Evolutionary conservation across 2,888 invertebrate species (phyloP).

Genomic region (Cabera pusaria): DNA sequence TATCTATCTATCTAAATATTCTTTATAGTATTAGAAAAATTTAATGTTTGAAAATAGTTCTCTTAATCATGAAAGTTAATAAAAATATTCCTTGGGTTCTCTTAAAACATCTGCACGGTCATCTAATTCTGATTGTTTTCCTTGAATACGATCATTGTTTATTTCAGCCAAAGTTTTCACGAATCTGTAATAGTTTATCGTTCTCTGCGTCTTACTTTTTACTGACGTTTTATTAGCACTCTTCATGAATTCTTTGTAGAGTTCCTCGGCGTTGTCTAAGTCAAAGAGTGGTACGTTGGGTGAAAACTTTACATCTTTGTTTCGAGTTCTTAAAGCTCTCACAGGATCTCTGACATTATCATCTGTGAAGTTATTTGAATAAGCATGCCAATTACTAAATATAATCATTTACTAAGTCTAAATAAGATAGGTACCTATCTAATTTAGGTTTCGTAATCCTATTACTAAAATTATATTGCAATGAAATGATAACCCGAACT

Average conservation of each 20-base stretch:
- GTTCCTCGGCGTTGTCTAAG: constrained; percentile 41
- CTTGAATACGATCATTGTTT: constrained; percentile 45
- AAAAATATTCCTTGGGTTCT: constrained; percentile 45
- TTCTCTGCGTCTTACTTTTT: constrained; percentile 28
- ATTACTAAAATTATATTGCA: too few species aligned
- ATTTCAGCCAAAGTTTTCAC: constrained; percentile 53
- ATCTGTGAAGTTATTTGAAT: constrained; percentile 45
- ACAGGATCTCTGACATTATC: constrained; percentile 29
- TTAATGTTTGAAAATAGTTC: too few species aligned
- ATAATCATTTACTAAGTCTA: too few species aligned
- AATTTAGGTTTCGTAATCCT: too few species aligned
- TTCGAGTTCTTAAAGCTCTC: constrained; percentile 11
- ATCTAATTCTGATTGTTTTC: constrained; percentile 32
- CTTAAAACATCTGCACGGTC: constrained; percentile 45
- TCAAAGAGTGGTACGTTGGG: constrained; percentile 25
- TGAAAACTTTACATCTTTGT: too few species aligned
- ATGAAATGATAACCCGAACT: too few species aligned
- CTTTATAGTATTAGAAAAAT: too few species aligned
- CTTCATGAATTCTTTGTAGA: constrained; percentile 42
- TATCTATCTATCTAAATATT: too few species aligned
- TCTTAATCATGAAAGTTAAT: too few species aligned
- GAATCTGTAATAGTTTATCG: constrained; percentile 57
- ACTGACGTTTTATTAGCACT: constrained; percentile 37
- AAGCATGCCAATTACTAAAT: too few species aligned
- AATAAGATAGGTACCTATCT: too few species aligned